phyloP scores from a whole-genome alignment of 64 coral and sea anemone genomes.

The Stichodactyla mertensii region DNA sequence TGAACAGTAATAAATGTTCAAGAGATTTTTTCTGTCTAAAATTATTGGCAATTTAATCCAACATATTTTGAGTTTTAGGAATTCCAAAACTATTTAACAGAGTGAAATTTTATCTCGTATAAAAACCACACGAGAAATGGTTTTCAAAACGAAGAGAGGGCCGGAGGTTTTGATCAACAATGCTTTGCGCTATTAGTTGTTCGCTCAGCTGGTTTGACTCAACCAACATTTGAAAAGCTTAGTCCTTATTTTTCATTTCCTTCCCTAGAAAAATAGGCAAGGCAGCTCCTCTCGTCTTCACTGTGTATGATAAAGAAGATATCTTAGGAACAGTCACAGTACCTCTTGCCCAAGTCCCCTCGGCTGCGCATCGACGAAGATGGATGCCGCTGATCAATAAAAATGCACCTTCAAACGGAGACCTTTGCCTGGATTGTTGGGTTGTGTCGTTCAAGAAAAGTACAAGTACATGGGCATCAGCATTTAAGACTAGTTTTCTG shows the following conservation, averaged over 20 bases:
- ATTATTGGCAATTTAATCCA: no score
- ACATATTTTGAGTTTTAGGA: no score
- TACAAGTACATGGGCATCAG: slow-evolving; percentile 16
- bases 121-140: no score
- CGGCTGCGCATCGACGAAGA: slow-evolving; percentile 84
- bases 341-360: slow-evolving; percentile 70
- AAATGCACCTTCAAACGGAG: slow-evolving; percentile 60
- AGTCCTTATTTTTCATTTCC: not conserved
- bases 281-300: slow-evolving; percentile 74
- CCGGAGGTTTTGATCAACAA: no score
- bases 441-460: slow-evolving; percentile 67
- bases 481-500: slow-evolving; percentile 12
- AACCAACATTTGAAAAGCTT: not conserved
- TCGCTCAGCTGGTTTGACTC: no score
- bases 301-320: slow-evolving; percentile 77
- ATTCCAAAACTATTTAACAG: no score
- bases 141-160: no score
- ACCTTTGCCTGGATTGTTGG: slow-evolving; percentile 97
- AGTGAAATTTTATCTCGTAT: no score
- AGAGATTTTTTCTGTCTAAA: no score
- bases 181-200: no score
- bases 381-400: slow-evolving; percentile 83
- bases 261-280: slow-evolving; percentile 51
- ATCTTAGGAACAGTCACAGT: slow-evolving; percentile 58
- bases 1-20: no score